A percentile compares a stretch with the other conserved stretches of the same genome.
Conservation (phyloP, 2,797 vertebrate genomes). For the Crocodylus rhombifer region DNA sequence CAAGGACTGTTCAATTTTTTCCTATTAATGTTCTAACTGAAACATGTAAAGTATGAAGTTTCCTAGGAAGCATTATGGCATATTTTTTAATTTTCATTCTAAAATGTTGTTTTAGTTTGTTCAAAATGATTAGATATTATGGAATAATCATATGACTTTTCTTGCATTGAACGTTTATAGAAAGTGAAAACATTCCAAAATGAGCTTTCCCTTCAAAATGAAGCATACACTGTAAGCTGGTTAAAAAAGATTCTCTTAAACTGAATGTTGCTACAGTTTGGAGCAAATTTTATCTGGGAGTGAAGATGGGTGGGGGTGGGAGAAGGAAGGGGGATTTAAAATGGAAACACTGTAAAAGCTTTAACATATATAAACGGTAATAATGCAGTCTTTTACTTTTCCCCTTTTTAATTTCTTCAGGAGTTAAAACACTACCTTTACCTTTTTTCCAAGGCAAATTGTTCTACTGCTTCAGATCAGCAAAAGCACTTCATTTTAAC, state of each 20-base stretch:
- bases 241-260: constrained; percentile 43
- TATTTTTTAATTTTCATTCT: neutral
- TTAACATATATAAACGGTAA: neutral
- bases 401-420: too few species aligned
- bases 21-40: too few species aligned
- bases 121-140: constrained; percentile 15
- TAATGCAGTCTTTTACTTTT: constrained; percentile 25
- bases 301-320: neutral
- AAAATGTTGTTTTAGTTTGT: neutral
- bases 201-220: constrained; percentile 31
- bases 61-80: neutral
- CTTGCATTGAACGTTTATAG: constrained; percentile 36
- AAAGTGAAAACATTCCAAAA: constrained; percentile 43
- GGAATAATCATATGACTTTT: neutral
- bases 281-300: constrained; percentile 34
- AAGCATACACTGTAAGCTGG: constrained; percentile 32
- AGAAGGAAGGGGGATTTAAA: constrained; percentile 2
- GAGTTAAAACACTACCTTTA: constrained; percentile 24
- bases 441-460: constrained; percentile 57
- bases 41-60: accelerated
- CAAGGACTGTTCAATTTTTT: neutral
- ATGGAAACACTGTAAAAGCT: constrained; percentile 43
- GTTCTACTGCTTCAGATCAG: constrained; percentile 35
- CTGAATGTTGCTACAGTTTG: constrained; percentile 7
- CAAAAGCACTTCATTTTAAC: constrained; percentile 65